Evolutionary conservation across 2,113 vertebrate genomes (phyloP), one percentile per base, ranked within the genome.

Genomic region (Pionites leucogaster): DNA sequence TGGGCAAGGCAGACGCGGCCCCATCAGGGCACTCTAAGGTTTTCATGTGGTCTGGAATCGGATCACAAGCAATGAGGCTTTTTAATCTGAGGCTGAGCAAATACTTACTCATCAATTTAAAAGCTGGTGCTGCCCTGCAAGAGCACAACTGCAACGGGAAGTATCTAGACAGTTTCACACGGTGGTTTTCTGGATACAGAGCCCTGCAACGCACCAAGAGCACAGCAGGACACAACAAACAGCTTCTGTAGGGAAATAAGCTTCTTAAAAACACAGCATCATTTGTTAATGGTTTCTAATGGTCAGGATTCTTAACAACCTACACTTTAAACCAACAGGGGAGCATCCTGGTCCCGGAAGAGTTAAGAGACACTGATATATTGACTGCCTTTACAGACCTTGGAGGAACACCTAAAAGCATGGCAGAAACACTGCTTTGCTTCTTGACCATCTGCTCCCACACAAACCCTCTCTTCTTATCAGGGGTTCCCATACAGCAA

Each of bases 41-140:
- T 71, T 77, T 79, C 71, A 53, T 80, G 90, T 88, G 90, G 85
- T 90, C 88, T 93, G 92, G 86, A 93, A 76, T 47, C 1, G 1
- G 35, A 93, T 74, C 79, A 83, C 75, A 94, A 92, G 46, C 0
- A 0, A 63, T 3, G 52, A 94, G 47, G 33, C 31, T 87, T 63
- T 72, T 46, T 27, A 81, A 70, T 55, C 22, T 3, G 20, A 70
- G 74, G 65, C 78, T 91, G 92, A 93, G 92, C 59, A 90, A 82
- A 49, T 28, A 7, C 76, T 94, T 92, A 88, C 89, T 92, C 86
- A 86, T 10, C 9, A 33, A 60, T 68, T 89, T 41, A 11, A 76
- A 82, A 50, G 17, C 65, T 60, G 29, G 2, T 10, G 67, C 78
- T 91, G 87, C 62, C 57, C 77, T 63, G 13, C 15, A 71, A 71